Evolutionary conservation across 2,113 vertebrate genomes (phyloP).

Genomic region (Verasper variegatus): DNA sequence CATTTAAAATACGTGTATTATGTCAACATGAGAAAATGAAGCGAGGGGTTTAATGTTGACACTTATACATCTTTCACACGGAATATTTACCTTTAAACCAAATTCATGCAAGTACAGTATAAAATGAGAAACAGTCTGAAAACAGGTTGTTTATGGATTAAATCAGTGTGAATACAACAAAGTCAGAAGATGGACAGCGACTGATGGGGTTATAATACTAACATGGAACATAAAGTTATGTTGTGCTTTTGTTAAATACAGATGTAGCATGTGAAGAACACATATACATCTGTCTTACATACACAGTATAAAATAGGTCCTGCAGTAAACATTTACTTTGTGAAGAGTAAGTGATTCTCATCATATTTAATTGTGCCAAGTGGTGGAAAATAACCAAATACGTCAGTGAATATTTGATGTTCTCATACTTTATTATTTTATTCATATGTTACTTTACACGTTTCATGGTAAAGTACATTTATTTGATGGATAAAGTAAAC

Average conservation of each 20-base stretch:
- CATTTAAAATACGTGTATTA: neutral
- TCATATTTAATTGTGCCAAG: neutral
- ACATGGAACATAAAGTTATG: neutral
- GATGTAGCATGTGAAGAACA: neutral
- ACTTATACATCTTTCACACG: conserved; percentile 4
- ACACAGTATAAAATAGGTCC: neutral
- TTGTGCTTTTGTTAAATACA: neutral
- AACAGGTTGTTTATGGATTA: conserved; percentile 38
- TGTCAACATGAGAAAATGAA: conserved; percentile 10
- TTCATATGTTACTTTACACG: neutral
- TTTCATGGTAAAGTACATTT: too few relatives aligned
- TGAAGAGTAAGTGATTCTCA: neutral
- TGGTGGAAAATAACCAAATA: neutral
- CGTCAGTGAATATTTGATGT: neutral
- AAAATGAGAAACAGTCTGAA: conserved; percentile 19
- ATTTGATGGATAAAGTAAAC: neutral
- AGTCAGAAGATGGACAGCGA: neutral
- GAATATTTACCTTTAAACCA: conserved; percentile 17
- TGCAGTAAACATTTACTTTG: conserved; percentile 1
- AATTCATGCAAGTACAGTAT: conserved; percentile 8
- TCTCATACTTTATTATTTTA: neutral
- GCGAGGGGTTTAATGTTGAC: conserved; percentile 18
- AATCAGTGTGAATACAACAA: conserved; percentile 4
- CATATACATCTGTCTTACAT: too few relatives aligned
- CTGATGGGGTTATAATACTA: neutral